A percentile compares a stretch with the other conserved stretches of the same genome.
phyloP scores from a whole-genome alignment of 2,888 invertebrate genomes.

The Drosophila phalerata region DNA sequence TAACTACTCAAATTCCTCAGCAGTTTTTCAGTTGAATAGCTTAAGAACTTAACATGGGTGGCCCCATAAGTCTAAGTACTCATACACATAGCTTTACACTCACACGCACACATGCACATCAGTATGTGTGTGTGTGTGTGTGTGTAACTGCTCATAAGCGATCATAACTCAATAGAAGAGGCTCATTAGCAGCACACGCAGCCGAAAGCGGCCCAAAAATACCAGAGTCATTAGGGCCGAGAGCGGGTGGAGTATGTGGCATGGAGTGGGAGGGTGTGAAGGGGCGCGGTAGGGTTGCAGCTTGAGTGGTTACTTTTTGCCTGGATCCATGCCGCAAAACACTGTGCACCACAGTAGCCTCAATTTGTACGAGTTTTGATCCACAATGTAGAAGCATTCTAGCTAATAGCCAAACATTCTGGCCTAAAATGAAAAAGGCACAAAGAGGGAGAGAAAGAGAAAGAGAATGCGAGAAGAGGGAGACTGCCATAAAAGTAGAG shows the following conservation, averaged over 20 bases:
- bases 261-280: slow-evolving; percentile 8
- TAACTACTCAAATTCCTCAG: slow-evolving; percentile 29
- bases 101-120: slow-evolving; percentile 7
- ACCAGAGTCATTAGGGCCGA: slow-evolving; percentile 46
- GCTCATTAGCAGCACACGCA: slow-evolving; percentile 68
- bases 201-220: slow-evolving; percentile 21
- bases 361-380: slow-evolving; percentile 33
- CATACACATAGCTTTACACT: not conserved
- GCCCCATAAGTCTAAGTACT: slow-evolving; percentile 35
- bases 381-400: slow-evolving; percentile 61
- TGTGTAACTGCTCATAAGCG: slow-evolving; percentile 35
- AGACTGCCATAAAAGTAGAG: slow-evolving; percentile 57
- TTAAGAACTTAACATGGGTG: slow-evolving; percentile 53
- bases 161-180: slow-evolving; percentile 69
- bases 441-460: slow-evolving; percentile 5
- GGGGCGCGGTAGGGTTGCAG: slow-evolving; percentile 13
- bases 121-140: not conserved
- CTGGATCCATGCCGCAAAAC: slow-evolving; percentile 33
- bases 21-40: slow-evolving; percentile 50
- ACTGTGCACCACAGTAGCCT: slow-evolving; percentile 48
- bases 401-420: slow-evolving; percentile 67
- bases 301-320: slow-evolving; percentile 25
- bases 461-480: not conserved
- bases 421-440: slow-evolving; percentile 1
- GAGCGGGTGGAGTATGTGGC: slow-evolving; percentile 12